Percentiles rank a stretch among this genome's conserved stretches.
These are phyloP conservation scores for Pogona vitticeps DNA, from an alignment of 2,113 vertebrate species.

Conservation along the genomic window DNA sequence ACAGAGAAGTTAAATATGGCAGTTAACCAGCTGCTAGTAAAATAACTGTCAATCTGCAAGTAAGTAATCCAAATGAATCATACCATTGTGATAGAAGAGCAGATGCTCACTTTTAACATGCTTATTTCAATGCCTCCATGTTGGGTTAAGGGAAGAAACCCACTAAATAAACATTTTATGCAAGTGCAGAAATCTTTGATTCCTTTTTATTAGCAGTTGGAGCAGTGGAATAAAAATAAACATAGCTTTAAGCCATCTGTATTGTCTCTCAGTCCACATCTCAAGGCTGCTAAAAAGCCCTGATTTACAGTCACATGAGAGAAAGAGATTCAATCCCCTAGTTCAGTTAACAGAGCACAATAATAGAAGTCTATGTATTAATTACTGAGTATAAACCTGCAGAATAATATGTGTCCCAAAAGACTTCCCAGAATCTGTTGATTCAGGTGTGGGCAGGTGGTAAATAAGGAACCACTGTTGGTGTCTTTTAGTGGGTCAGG, in stretches of 20 bases:
- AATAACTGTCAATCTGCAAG: constrained; percentile 4
- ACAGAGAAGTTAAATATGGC: background rate
- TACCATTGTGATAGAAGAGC: constrained; percentile 24
- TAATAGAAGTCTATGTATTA: background rate
- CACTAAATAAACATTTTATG: constrained; percentile 30
- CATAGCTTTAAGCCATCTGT: background rate
- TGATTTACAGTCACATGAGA: background rate
- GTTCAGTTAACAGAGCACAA: background rate
- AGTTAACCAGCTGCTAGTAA: constrained; percentile 9
- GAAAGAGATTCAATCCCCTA: background rate
- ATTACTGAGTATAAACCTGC: background rate
- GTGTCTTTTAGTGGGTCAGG: no score
- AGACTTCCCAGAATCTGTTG: background rate
- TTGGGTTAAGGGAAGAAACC: background rate
- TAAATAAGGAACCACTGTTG: no score
- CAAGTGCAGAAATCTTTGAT: constrained; percentile 21
- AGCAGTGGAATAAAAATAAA: background rate
- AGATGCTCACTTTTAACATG: constrained; percentile 35
- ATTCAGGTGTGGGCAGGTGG: no score
- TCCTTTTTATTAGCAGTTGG: constrained; percentile 25
- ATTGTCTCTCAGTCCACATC: background rate
- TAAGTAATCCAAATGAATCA: constrained; percentile 27
- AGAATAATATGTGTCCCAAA: background rate
- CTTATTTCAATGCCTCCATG: constrained; percentile 31
- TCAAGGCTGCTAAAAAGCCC: background rate